Conservation (phyloP, 2,113 vertebrate species). For the Tragelaphus scriptus region DNA sequence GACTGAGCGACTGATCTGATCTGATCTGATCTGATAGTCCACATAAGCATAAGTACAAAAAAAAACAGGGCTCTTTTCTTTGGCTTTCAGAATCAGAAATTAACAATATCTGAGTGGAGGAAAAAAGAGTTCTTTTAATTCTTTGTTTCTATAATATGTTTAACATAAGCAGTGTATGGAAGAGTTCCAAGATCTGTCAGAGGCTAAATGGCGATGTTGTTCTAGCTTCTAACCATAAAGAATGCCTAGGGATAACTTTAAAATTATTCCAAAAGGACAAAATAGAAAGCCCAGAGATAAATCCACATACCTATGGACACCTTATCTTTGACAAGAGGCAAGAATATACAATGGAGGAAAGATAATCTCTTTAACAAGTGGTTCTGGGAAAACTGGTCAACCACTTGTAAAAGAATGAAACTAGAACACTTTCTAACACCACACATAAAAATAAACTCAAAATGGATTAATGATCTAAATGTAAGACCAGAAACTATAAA, state of each 20-base stretch:
- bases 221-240: constrained; percentile 40
- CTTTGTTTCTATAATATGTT: constrained; percentile 24
- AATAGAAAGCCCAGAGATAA: background rate
- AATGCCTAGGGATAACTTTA: constrained; percentile 29
- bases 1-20: too few relatives aligned
- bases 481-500: background rate
- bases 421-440: background rate
- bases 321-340: background rate
- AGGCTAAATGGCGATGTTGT: constrained; percentile 10
- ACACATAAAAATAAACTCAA: background rate
- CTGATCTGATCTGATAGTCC: too few relatives aligned
- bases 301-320: background rate
- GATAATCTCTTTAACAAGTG: background rate
- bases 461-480: background rate
- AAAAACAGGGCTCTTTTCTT: constrained; percentile 31
- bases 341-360: background rate
- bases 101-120: background rate
- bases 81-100: background rate
- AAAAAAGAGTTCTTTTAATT: background rate
- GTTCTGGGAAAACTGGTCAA: background rate
- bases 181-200: background rate
- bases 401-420: background rate
- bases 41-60: background rate
- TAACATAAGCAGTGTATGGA: constrained; percentile 45
- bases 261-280: background rate